Percentiles rank a stretch among this genome's conserved stretches.
Conservation (phyloP, 1,140 invertebrate species). For the Ceratitis capitata region DNA sequence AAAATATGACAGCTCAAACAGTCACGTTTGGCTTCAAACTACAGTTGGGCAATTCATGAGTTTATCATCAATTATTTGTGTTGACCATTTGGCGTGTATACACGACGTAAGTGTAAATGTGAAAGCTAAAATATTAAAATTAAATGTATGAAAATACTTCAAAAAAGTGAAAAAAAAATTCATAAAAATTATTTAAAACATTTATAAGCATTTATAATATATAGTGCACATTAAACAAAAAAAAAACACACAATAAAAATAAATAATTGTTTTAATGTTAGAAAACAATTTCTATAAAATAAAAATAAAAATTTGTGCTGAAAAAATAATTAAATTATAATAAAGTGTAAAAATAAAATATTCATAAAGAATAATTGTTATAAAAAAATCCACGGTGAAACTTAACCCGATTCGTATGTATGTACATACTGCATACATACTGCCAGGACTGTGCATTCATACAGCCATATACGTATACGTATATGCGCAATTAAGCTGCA, state of each 20-base stretch:
- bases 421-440: no score
- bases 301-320: background rate
- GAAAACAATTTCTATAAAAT: background rate
- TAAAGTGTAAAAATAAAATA: background rate
- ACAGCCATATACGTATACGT: no score
- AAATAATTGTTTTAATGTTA: no score
- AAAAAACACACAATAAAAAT: background rate
- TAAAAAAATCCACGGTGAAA: background rate
- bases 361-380: background rate
- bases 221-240: background rate
- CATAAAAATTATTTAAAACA: background rate
- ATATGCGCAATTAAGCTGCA: background rate
- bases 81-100: background rate
- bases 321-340: background rate
- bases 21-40: background rate
- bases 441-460: no score
- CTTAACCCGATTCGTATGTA: background rate
- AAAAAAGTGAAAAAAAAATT: background rate
- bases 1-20: background rate
- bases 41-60: conserved; percentile 5
- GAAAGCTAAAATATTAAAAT: background rate
- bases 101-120: background rate
- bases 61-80: background rate
- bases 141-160: background rate
- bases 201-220: background rate